These are phyloP conservation scores for Priocnemis perturbator DNA, from an alignment of 2,888 invertebrate genomes.

Conservation along the genomic window DNA sequence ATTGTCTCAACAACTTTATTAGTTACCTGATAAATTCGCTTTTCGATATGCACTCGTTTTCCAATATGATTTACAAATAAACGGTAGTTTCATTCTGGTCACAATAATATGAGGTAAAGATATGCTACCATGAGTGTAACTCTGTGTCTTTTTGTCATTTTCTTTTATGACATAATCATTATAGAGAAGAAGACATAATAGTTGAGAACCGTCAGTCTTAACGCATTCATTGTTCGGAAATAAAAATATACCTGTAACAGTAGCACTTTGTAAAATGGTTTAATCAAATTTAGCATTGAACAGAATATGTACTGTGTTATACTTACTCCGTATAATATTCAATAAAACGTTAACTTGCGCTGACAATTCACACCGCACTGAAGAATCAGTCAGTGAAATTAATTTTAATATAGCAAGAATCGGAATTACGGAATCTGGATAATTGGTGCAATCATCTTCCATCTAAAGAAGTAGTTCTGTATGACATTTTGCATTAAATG, in stretches of 20 bases:
- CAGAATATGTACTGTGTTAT: slow-evolving; percentile 58
- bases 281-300: slow-evolving; percentile 15
- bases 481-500: too few relatives aligned
- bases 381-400: slow-evolving; percentile 77
- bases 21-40: slow-evolving; percentile 66
- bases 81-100: slow-evolving; percentile 75
- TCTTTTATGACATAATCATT: slow-evolving; percentile 72
- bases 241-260: slow-evolving; percentile 76
- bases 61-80: slow-evolving; percentile 76
- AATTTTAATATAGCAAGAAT: slow-evolving; percentile 76
- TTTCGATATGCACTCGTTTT: slow-evolving; percentile 73
- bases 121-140: slow-evolving; percentile 62
- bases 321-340: slow-evolving; percentile 76
- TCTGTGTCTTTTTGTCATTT: slow-evolving; percentile 47
- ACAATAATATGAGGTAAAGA: slow-evolving; percentile 76
- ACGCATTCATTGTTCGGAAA: slow-evolving; percentile 78
- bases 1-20: too few relatives aligned
- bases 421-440: slow-evolving; percentile 77
- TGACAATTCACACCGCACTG: slow-evolving; percentile 79
- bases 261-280: not conserved
- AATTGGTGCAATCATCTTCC: slow-evolving; percentile 75
- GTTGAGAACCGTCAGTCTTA: slow-evolving; percentile 75
- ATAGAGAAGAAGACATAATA: slow-evolving; percentile 77
- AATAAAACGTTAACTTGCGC: slow-evolving; percentile 74
- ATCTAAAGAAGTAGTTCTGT: slow-evolving; percentile 59